Base-by-base conservation (phyloP, 2,888 invertebrate genomes). In the Ametastegia equiseti region DNA sequence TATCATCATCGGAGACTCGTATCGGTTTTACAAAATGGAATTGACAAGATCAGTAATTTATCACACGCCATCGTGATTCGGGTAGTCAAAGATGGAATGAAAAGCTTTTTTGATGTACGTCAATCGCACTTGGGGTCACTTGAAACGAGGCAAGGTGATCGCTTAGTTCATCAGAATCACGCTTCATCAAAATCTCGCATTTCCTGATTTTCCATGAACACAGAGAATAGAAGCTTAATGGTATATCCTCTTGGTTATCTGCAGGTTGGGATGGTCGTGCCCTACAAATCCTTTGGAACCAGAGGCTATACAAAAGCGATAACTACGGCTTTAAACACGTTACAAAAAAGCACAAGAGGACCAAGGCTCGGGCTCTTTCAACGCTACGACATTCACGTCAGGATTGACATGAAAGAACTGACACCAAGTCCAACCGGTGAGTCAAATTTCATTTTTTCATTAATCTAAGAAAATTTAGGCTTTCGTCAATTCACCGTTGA, bases 391-490 rank as follows among this genome's bases (percentile, higher is more conserved):
- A 94, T 96, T 86, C 94, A 94, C 88, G 93, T 95, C 85, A 94
- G 94, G 89, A 94, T 95, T 89, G 94, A 93, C 84, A 95, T 95
- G 94, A 94, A 95, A 89, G 95, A 95, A 89, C 93, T 96, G 87
- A 96, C 95, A 85, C 96, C 96, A 80, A 96, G 95, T 93, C 96
- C 96, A 82, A 96, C 94, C 93, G 95, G 96, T 96, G 92, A 94
- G 94, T 93, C 36, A 2, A 75, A 54, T 30, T 33, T 36, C n/a
- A 33, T 33, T 75, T 19, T 5, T 47, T 3, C 15, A 75, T 23
- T 7, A 50, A 75, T 23, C 19, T 1, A 1, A 36, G 7, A 36
- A n/a, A 75, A 54, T 23, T 54, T 23, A 33, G 30, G 13, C 36
- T 47, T 1, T 0, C 13, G 27, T 30, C 27, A 60, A 30, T 60